phyloP scores from a whole-genome alignment of 2,113 vertebrate species.

The Tetraodon nigroviridis region DNA sequence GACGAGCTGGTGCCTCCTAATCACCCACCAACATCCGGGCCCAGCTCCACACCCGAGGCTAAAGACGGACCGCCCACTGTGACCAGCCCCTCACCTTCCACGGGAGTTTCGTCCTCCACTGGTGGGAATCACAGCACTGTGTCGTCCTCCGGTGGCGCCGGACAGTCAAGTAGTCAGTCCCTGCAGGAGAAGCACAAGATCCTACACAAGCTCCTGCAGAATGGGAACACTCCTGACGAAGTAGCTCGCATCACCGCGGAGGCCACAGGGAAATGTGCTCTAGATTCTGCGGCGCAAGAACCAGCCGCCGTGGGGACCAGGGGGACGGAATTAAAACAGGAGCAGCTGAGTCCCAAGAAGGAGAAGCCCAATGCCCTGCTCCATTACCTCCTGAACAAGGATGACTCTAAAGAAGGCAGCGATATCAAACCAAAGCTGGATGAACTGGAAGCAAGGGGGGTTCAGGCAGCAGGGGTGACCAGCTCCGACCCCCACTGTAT shows the following conservation, averaged over 20 bases:
- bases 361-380: conserved; percentile 91
- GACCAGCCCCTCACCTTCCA: conserved; percentile 88
- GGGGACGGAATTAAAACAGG: conserved; percentile 80
- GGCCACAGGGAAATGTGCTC: conserved; percentile 88
- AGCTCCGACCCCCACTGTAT: conserved; percentile 73
- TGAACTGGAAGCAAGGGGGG: conserved; percentile 74
- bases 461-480: conserved; percentile 70
- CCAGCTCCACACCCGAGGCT: conserved; percentile 69
- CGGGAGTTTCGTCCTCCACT: conserved; percentile 87
- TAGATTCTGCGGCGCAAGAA: conserved; percentile 76
- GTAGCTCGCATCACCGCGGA: conserved; percentile 96
- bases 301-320: conserved; percentile 54
- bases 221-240: conserved; percentile 94
- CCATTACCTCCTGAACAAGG: conserved; percentile 92
- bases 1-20: conserved; percentile 79
- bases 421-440: conserved; percentile 88
- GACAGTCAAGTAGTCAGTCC: conserved; percentile 76
- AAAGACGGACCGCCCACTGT: conserved; percentile 80
- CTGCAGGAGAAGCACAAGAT: conserved; percentile 97
- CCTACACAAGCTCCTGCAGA: conserved; percentile 94
- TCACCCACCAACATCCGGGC: conserved; percentile 53
- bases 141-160: conserved; percentile 73
- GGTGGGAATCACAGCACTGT: conserved; percentile 75
- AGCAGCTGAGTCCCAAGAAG: conserved; percentile 93
- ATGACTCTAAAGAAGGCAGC: conserved; percentile 83